Percentiles rank a stretch among this genome's conserved stretches.
phyloP scores from a whole-genome alignment of 2,113 vertebrate species.

The Glaucomys volans region DNA sequence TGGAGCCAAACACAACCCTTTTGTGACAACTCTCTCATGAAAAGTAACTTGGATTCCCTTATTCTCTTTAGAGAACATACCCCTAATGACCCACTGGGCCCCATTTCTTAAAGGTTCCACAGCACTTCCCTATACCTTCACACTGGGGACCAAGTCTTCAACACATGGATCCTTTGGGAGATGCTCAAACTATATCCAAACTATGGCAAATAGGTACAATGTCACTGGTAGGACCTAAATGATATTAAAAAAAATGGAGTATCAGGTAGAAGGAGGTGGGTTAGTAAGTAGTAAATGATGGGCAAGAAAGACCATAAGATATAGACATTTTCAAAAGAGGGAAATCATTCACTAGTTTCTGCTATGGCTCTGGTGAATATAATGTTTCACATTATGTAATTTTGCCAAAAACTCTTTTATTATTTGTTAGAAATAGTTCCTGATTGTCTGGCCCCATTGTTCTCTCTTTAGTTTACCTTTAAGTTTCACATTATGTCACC shows the following conservation, averaged over 20 bases:
- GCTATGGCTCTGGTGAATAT: too few relatives aligned
- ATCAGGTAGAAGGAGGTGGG: neutral
- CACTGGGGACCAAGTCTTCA: neutral
- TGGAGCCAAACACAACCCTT: neutral
- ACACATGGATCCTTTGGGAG: neutral
- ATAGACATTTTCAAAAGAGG: neutral
- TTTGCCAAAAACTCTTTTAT: neutral
- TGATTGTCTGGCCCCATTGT: neutral
- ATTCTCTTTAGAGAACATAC: neutral
- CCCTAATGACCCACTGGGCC: neutral
- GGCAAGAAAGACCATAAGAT: neutral
- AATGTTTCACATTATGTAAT: neutral
- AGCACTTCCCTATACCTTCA: neutral
- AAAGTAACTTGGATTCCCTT: neutral
- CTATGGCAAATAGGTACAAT: neutral
- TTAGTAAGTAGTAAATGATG: neutral
- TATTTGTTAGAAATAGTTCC: neutral
- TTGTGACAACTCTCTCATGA: neutral
- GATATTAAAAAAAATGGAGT: neutral
- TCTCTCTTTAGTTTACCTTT: conserved; percentile 11
- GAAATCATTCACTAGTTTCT: neutral
- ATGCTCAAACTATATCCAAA: neutral
- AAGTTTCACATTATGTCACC: neutral
- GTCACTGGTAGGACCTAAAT: neutral
- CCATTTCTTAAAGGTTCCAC: neutral